These are phyloP conservation scores for Lordiphosa collinella DNA, from an alignment of 1,140 invertebrate genomes.

Conservation along the genomic window DNA sequence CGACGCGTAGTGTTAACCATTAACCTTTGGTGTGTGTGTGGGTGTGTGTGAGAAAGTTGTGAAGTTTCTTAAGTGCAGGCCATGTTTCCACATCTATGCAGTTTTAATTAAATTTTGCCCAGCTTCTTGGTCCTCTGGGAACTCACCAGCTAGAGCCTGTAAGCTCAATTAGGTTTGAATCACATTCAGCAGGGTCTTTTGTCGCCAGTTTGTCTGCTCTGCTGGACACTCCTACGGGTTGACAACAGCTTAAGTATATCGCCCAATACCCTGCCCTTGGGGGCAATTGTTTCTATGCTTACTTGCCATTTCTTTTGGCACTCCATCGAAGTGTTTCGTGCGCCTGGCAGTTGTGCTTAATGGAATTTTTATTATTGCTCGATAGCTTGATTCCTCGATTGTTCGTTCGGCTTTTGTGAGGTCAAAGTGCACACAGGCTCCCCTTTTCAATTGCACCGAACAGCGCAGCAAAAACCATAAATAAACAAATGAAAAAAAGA, in stretches of 20 bases:
- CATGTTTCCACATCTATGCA: slow-evolving; percentile 20
- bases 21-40: slow-evolving; percentile 10
- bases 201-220: slow-evolving; percentile 63
- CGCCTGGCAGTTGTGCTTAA: slow-evolving; percentile 65
- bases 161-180: slow-evolving; percentile 66
- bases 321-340: slow-evolving; percentile 60
- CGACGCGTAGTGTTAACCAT: slow-evolving; percentile 54
- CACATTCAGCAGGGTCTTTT: slow-evolving; percentile 59
- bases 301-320: slow-evolving; percentile 42
- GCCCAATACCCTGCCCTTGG: slow-evolving; percentile 5
- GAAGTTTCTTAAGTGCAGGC: slow-evolving; percentile 4
- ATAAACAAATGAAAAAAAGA: slow-evolving; percentile 24
- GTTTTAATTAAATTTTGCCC: slow-evolving; percentile 32
- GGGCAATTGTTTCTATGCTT: slow-evolving; percentile 47
- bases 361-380: slow-evolving; percentile 56
- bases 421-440: slow-evolving; percentile 64
- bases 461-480: slow-evolving; percentile 28
- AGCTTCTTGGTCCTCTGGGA: slow-evolving; percentile 16
- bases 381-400: slow-evolving; percentile 48
- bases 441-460: slow-evolving; percentile 27
- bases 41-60: slow-evolving; percentile 23
- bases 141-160: slow-evolving; percentile 27
- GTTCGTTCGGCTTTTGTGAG: slow-evolving; percentile 45
- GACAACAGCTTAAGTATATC: slow-evolving; percentile 17
- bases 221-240: slow-evolving; percentile 22